A percentile compares a stretch with the other conserved stretches of the same genome.
phyloP scores from a whole-genome alignment of 1,140 invertebrate species.

The Pogonus chalceus region DNA sequence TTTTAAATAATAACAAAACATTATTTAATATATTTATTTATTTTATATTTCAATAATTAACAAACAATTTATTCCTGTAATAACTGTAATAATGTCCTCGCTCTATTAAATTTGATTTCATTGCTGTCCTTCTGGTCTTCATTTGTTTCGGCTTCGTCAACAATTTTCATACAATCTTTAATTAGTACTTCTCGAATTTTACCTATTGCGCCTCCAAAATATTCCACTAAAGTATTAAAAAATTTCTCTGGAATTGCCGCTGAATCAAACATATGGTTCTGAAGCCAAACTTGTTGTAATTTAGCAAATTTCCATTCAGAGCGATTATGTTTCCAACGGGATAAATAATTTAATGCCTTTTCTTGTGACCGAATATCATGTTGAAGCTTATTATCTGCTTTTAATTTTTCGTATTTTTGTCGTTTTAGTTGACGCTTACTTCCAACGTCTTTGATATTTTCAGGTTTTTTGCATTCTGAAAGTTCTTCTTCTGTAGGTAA shows the following conservation, averaged over 20 bases:
- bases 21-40: too few relatives aligned
- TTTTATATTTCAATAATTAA: background rate
- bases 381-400: constrained; percentile 24
- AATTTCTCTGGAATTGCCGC: constrained; percentile 44
- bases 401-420: constrained; percentile 21
- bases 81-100: constrained; percentile 26
- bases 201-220: constrained; percentile 56
- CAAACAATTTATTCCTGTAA: constrained; percentile 24
- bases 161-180: constrained; percentile 50
- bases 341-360: constrained; percentile 44
- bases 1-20: too few relatives aligned
- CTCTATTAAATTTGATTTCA: constrained; percentile 22
- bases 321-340: constrained; percentile 57
- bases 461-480: background rate
- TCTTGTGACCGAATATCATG: constrained; percentile 22
- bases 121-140: constrained; percentile 31
- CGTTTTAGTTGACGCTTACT: constrained; percentile 14
- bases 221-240: constrained; percentile 56
- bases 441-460: background rate
- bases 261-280: constrained; percentile 53
- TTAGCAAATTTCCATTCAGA: constrained; percentile 70
- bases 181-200: constrained; percentile 47
- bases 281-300: constrained; percentile 60
- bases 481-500: background rate
- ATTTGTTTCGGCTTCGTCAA: constrained; percentile 49